Evolutionary conservation across 1,140 invertebrate species (phyloP).

Genomic region (Phymorhynchus buccinoides): DNA sequence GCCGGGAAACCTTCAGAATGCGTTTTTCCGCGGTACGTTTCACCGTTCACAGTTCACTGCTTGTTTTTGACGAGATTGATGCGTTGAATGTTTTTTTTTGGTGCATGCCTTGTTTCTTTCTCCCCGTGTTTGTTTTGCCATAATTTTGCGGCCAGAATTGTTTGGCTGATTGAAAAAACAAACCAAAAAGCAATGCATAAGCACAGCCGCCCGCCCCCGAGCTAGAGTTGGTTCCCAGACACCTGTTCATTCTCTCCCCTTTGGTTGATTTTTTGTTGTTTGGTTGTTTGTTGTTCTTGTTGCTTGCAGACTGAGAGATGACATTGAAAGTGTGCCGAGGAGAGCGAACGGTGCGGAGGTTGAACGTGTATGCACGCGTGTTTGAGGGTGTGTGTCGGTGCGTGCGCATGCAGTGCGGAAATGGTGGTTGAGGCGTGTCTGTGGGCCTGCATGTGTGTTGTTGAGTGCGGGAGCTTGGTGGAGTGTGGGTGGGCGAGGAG

Average conservation of each 20-base stretch:
- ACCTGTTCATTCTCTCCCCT: neutral
- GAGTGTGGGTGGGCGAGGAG: neutral
- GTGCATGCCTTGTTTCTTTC: neutral
- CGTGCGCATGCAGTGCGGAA: neutral
- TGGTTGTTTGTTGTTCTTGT: too few species aligned
- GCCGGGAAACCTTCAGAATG: slow-evolving; percentile 16
- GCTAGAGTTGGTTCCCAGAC: neutral
- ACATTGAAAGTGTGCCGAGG: neutral
- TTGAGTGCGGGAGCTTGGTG: neutral
- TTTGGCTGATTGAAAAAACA: neutral
- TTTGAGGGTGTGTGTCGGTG: neutral
- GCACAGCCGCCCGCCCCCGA: neutral
- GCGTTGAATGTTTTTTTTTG: neutral
- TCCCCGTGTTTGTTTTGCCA: too few species aligned
- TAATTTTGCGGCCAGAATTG: neutral
- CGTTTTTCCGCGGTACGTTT: slow-evolving; percentile 29
- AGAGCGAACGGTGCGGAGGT: neutral
- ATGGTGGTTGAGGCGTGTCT: neutral
- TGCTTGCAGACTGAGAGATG: neutral
- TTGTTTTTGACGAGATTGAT: too few species aligned
- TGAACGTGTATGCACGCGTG: neutral
- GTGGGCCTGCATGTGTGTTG: slow-evolving; percentile 5
- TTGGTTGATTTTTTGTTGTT: neutral
- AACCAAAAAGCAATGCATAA: too few species aligned
- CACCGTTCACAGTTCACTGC: neutral